Base-by-base conservation (phyloP, 2,113 vertebrate species). In the Apteryx mantelli region DNA sequence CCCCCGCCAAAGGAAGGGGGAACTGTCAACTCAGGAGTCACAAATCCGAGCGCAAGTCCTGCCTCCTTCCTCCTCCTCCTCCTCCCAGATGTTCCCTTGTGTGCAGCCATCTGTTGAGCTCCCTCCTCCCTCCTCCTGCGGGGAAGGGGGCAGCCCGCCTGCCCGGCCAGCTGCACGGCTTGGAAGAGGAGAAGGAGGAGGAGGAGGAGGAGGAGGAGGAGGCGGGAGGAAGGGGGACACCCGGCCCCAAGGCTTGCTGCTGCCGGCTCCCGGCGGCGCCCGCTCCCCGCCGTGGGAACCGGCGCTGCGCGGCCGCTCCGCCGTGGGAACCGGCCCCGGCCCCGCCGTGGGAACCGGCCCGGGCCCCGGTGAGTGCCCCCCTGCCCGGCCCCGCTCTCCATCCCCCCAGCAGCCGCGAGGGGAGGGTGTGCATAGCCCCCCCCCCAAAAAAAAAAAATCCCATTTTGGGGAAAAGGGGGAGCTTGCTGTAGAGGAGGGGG, bases 31-130 rank as follows among this genome's bases (percentile, higher is more conserved):
- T 89, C 82, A 68, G 90, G 92, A 96, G 73, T 78, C 86, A 86
- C 85, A 92, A 58, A 64, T 58, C 40, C 30, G 73, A 92, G 46
- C 58, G 1, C 42, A 92, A 93, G 86, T 96, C 92, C 95, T 88
- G 86, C 95, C 94, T 91, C 73, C 73, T 94, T 4, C 71, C 77
- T 73, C 60, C 78, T 71, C 75, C 89, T 94, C 86, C 94, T 89
- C 87, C 89, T 89, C 83, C 92, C 94, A 96, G 95, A 97, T 97
- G 95, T 96, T 96, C 95, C 88, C 91, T 87, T 86, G 91, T 91
- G 93, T 90, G 89, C 91, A 94, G 96, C 96, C 96, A 96, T 96
- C 96, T 96, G 96, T 86, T 94, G 95, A 94, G 92, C 77, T 91
- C 90, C 76, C 89, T 93, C 89, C 81, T 86, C 88, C 77, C 92